phyloP scores from a whole-genome alignment of 2,797 vertebrate species.

The Rhinophrynus dorsalis region DNA sequence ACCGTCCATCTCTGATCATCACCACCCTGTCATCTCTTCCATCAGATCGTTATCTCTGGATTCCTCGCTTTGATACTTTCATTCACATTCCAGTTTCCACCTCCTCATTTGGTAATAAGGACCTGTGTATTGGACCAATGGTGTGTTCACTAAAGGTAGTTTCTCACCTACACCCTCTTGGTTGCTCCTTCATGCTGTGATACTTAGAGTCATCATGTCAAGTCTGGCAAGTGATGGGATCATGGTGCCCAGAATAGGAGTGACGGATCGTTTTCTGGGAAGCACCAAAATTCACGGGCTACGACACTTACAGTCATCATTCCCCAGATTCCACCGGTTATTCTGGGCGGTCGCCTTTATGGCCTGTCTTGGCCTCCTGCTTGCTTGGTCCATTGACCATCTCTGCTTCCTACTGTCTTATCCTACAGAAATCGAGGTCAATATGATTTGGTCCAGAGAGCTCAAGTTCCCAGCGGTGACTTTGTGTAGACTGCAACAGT shows the following conservation, averaged over 20 bases:
- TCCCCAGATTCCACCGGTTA: conserved; percentile 62
- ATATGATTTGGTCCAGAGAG: conserved; percentile 71
- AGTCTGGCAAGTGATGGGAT: background rate
- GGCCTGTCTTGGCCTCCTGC: conserved; percentile 70
- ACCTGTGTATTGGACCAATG: no score
- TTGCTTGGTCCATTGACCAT: conserved; percentile 65
- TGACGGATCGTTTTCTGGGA: conserved; percentile 66
- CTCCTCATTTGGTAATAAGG: no score
- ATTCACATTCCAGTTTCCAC: no score
- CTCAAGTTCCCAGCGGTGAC: conserved; percentile 84
- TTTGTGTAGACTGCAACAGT: conserved; percentile 86
- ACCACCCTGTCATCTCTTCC: no score
- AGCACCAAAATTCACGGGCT: conserved; percentile 82
- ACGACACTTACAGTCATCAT: conserved; percentile 74
- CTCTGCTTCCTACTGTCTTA: conserved; percentile 51
- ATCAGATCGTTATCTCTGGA: no score
- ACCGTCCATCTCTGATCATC: no score
- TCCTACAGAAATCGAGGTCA: conserved; percentile 73
- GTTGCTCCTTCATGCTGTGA: background rate
- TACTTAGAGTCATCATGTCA: accelerated
- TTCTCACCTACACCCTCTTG: no score
- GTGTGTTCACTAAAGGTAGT: no score
- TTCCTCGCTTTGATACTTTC: no score
- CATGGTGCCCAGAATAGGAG: background rate
- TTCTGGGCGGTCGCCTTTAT: conserved; percentile 76